phyloP scores from a whole-genome alignment of 1,140 invertebrate genomes.

The Diploscapter pachys region DNA sequence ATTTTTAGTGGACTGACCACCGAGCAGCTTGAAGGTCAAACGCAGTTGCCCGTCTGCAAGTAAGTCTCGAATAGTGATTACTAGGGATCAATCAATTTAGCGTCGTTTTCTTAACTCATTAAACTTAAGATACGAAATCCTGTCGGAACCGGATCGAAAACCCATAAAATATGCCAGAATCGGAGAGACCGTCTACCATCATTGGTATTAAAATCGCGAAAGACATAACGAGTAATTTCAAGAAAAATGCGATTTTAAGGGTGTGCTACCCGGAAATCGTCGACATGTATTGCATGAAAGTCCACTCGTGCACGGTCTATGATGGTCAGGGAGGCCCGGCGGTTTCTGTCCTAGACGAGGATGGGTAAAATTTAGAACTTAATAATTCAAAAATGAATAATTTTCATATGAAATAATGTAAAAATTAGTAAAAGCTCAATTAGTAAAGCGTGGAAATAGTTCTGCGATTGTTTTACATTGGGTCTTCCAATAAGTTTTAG shows the following conservation, averaged over 20 bases:
- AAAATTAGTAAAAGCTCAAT: no score
- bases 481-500: no score
- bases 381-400: not conserved
- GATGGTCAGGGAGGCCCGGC: slow-evolving; percentile 55
- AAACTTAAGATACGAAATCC: slow-evolving; percentile 50
- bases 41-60: slow-evolving; percentile 47
- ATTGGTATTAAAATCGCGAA: slow-evolving; percentile 35
- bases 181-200: slow-evolving; percentile 55
- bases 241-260: not conserved
- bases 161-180: slow-evolving; percentile 55
- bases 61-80: slow-evolving; percentile 4
- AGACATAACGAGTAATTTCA: not conserved
- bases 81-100: not conserved
- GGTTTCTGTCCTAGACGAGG: slow-evolving; percentile 53
- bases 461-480: no score
- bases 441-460: no score
- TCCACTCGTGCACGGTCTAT: slow-evolving; percentile 51
- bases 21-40: slow-evolving; percentile 35
- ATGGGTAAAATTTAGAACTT: slow-evolving; percentile 39
- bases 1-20: slow-evolving; percentile 47
- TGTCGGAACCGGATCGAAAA: slow-evolving; percentile 41
- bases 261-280: slow-evolving; percentile 19
- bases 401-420: no score
- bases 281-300: slow-evolving; percentile 55
- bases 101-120: not conserved